A percentile compares a stretch with the other conserved stretches of the same genome.
Conservation (phyloP, 2,113 vertebrate species). For the Mesoclemmys tuberculata region DNA sequence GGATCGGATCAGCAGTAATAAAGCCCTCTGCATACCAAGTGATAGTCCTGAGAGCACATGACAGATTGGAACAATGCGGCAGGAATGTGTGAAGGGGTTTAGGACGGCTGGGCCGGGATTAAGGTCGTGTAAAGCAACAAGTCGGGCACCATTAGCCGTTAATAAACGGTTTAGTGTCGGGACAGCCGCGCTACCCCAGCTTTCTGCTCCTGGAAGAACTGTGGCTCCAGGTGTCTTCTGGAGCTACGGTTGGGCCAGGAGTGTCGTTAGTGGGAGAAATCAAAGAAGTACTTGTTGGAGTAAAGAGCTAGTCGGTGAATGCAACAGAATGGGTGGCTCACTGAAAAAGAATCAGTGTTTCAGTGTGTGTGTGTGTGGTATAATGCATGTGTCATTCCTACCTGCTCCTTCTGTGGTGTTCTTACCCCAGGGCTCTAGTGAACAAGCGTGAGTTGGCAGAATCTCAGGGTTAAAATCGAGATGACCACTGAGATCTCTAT, state of each 20-base stretch:
- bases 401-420: fast-evolving
- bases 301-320: fast-evolving
- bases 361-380: not conserved
- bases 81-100: not conserved
- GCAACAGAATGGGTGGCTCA: fast-evolving
- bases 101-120: not conserved
- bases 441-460: not conserved
- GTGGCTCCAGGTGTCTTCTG: not conserved
- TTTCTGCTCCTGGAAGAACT: not conserved
- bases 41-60: not conserved
- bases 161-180: not conserved
- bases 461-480: not conserved
- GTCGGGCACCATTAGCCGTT: not conserved
- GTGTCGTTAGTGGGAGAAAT: not conserved
- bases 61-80: fast-evolving
- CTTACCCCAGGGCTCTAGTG: not conserved
- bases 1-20: not conserved
- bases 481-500: fast-evolving
- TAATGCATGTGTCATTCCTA: fast-evolving
- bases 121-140: not conserved
- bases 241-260: not conserved
- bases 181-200: not conserved
- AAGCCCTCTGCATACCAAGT: not conserved
- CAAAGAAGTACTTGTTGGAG: not conserved
- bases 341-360: fast-evolving